Evolutionary conservation across 2,797 vertebrate species (phyloP), one percentile per base, ranked within the genome.

Genomic region (Takifugu rubripes): DNA sequence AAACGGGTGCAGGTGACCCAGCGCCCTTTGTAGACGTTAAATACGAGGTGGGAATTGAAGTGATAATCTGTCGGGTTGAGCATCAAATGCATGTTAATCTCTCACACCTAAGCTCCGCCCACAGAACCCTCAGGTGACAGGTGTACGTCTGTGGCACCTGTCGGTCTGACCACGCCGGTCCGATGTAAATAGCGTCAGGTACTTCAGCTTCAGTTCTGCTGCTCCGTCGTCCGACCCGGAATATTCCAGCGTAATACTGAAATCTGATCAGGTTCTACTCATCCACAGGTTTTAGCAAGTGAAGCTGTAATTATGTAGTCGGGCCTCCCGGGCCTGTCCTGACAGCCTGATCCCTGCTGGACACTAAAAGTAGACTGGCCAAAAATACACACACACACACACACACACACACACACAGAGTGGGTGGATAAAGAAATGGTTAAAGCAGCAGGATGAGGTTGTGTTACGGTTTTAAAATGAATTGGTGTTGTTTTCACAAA

Each of bases 301-400:
- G 21, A 21, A 21, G 21, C 21, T 21, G 21, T 21, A 21, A 21
- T 21, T 21, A 21, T 21, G 21, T 21, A 21, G 21, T 21, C 21
- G 21, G 31, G 31, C 31, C 31, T 33, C 31, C 31, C 31, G 31
- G 71, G 65, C 75, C 61, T 58, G 59, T 47, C 65, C 68, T 77
- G 78, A 75, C 71, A 66, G 64, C 45, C 45, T 15, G 3, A 21
- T 63, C 65, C 72, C 78, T 72, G 72, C 80, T 77, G 72, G 66
- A 67, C 4, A 25, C 83, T 78, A 79, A 75, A 85, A 79, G 68
- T 75, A 79, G 76, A 72, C 7, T 0, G 1, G 25, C 64, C 57
- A 0, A 6, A 74, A 84, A 84, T 84, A 84, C 71, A 69, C 0
- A 14, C 26, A 6, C 31, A 48, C 42, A 52, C 27, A n/a, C 26